Conservation (phyloP, 2,797 vertebrate species). For the Dicrostonyx torquatus region DNA sequence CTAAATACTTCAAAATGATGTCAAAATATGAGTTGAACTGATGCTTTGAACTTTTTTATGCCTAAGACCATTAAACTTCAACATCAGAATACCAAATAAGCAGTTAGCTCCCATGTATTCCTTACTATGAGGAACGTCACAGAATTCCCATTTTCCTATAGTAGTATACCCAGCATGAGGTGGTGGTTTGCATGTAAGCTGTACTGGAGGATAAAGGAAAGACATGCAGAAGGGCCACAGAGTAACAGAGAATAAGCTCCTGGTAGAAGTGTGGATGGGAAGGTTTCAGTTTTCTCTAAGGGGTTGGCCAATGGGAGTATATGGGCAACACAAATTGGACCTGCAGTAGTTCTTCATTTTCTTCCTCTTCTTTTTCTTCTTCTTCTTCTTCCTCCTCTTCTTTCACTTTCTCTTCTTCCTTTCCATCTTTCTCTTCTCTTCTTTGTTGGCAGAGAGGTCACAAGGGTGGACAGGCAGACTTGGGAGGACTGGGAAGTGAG, state of each 20-base stretch:
- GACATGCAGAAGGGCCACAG: neutral
- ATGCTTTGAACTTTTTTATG: neutral
- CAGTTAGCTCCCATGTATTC: neutral
- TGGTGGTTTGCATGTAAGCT: neutral
- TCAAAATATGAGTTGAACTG: slow-evolving; percentile 14
- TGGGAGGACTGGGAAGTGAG: neutral
- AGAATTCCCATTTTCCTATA: neutral
- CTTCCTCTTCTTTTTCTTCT: too few species aligned
- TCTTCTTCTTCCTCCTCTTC: too few species aligned
- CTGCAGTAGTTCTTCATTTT: neutral
- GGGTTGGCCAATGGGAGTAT: neutral
- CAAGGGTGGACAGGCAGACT: neutral
- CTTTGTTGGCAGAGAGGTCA: neutral
- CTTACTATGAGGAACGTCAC: neutral
- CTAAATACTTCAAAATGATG: slow-evolving; percentile 46
- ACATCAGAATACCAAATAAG: slow-evolving; percentile 7
- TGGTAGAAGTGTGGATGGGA: neutral
- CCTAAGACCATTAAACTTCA: slow-evolving; percentile 21
- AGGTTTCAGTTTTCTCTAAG: neutral
- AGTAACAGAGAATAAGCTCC: neutral
- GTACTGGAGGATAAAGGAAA: neutral
- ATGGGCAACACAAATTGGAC: neutral
- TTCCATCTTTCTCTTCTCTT: neutral
- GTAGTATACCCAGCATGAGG: neutral
- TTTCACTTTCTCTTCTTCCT: too few species aligned